A percentile compares a stretch with the other conserved stretches of the same genome.
phyloP scores from a whole-genome alignment of 1,140 invertebrate species.

The Paraescarpia echinospica region DNA sequence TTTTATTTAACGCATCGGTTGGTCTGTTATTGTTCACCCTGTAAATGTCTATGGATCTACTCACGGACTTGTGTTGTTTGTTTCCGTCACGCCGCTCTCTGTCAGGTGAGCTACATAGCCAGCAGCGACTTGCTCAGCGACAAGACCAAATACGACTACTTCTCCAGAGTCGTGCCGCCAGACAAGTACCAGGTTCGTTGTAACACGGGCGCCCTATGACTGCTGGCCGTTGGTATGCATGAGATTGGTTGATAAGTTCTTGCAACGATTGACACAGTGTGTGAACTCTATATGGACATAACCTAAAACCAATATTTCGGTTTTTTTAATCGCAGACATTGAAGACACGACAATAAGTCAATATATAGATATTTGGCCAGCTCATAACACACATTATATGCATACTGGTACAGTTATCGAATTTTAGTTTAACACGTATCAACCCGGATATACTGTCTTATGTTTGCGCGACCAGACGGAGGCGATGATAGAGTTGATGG shows the following conservation, averaged over 20 bases:
- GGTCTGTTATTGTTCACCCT: too few relatives aligned
- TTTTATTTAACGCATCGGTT: too few relatives aligned
- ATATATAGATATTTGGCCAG: not conserved
- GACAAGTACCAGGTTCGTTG: conserved; percentile 35
- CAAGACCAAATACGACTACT: conserved; percentile 41
- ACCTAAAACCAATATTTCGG: conserved; percentile 36
- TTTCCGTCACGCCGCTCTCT: too few relatives aligned
- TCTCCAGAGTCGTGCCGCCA: conserved; percentile 49
- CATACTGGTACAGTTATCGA: not conserved
- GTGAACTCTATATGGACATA: conserved; percentile 39
- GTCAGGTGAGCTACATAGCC: not conserved
- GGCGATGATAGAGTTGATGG: conserved; percentile 37
- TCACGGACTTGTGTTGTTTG: too few relatives aligned
- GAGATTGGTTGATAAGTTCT: not conserved
- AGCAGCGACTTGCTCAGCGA: conserved; percentile 7
- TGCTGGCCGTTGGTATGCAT: not conserved
- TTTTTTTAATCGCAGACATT: conserved; percentile 36
- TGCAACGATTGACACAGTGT: conserved; percentile 32
- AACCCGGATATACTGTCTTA: not conserved
- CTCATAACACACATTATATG: not conserved
- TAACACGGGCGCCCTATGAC: not conserved
- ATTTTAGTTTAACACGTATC: not conserved
- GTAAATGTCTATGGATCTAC: too few relatives aligned
- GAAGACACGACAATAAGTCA: conserved; percentile 31
- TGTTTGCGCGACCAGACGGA: conserved; percentile 15